Base-by-base conservation (phyloP, 1,140 invertebrate species). In the Ladona fulva region DNA sequence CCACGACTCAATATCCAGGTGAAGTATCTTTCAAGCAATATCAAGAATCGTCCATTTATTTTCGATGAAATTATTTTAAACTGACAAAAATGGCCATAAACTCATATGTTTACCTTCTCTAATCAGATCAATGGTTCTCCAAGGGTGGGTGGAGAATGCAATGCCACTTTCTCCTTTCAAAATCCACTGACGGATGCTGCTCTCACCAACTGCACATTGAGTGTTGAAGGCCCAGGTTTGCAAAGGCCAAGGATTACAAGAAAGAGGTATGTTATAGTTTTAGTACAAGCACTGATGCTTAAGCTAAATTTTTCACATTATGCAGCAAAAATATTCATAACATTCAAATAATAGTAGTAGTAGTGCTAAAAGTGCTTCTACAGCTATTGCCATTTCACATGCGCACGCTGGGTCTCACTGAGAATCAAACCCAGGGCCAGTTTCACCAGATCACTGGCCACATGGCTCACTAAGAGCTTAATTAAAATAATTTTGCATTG, bases 171-270 rank as follows among this genome's bases (percentile, higher is more conserved):
- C 81, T 88, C 89, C 80, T 92, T 93, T 84, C 87, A 86, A 80
- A 93, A 93, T 84, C 91, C 91, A 24, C 81, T 93, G 80, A 86
- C 87, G 52, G 52, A 66, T 22, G 82, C 86, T 14, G 83, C 85
- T 24, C 83, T 93, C 52, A 91, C 89, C 1, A 86, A 89, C 74
- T 92, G 91, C 83, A 85, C 84, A 79, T 89, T 92, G 81, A 89
- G 87, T 10, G 86, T 92, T 76, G 91, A 93, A 86, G 91, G 91
- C 59, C 89, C 90, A 19, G 91, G 91, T 37, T 82, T 92, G 16
- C 86, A 88, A 76, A 86, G 89, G 79, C 88, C 90, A 19, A 87
- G 88, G 76, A 80, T 81, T 16, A 80, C 84, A 6, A 80, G 80
- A 66, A 81, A 83, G 85, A 87, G 84, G 86, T 89, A 83, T 79